Base-by-base conservation (phyloP, 2,888 invertebrate genomes). In the Leptarthrus brevirostris region DNA sequence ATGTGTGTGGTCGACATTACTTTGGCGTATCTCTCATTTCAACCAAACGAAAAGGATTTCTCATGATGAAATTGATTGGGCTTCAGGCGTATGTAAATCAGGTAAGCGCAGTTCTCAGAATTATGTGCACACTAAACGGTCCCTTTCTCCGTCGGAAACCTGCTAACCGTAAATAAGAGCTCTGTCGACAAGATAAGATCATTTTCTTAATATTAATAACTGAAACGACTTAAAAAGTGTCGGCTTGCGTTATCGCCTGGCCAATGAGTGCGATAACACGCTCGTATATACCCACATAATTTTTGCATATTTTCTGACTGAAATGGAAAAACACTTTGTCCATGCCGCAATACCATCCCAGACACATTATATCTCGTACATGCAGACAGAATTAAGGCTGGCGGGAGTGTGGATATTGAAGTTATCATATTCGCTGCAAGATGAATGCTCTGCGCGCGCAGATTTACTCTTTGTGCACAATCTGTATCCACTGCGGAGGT, bases 381-480 rank as follows among this genome's bases (percentile, higher is more conserved):
- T 5, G 5, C 24, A 53, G 53, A 26, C 49, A n/a, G 12, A 26
- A 54, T 24, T 66, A 5, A 18, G 49, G 30, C 30, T 30, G 49
- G 20, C 36, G 72, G 54, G 36, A 61, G 20, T 26, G 22, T 70
- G 52, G 53, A 53, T 53, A 40, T 72, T 54, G 74, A 70, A 75
- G 56, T 75, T 75, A 75, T 75, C 74, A 75, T 75, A 75, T 75
- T 75, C 58, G 34, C 71, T 56, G 36, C 61, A 64, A 75, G 71
- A 75, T 75, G 75, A 75, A 75, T 75, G 71, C 75, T 52, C 34
- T 74, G 75, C 72, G 74, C 75, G 66, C 74, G 49, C 74, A 74
- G 75, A 74, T 75, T 75, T 75, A 74, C 74, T 74, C 74, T 64
- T 70, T 70, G 53, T 22, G 44, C 54, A 44, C 72, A 72, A 24